Evolutionary conservation across 2,113 vertebrate genomes (phyloP).

Genomic region (Rhea americana): DNA sequence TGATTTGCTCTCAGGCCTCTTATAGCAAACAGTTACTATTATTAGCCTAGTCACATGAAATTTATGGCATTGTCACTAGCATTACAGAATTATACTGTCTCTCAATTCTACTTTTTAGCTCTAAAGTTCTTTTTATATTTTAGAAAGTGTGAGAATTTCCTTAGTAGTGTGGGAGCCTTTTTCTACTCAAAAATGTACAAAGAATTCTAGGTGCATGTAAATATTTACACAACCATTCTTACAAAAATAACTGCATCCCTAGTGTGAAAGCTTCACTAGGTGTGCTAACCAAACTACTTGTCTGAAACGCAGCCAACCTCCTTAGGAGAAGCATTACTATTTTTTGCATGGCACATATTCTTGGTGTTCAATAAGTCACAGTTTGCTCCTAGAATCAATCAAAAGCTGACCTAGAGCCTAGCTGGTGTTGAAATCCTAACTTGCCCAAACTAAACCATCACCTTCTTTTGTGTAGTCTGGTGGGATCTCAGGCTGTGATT

Average conservation of each 20-base stretch:
- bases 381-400: neutral
- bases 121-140: neutral
- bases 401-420: neutral
- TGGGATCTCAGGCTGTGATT: neutral
- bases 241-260: neutral
- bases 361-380: neutral
- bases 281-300: neutral
- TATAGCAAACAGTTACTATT: neutral
- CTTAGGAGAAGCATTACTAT: neutral
- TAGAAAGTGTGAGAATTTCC: neutral
- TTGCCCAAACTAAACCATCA: no score
- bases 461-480: neutral
- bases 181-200: neutral
- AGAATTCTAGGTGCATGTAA: neutral
- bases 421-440: neutral
- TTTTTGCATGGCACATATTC: no score
- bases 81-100: neutral
- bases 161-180: neutral
- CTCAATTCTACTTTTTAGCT: neutral
- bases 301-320: neutral
- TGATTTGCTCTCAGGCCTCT: neutral
- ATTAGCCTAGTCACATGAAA: neutral
- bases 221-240: no score
- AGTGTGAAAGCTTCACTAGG: neutral
- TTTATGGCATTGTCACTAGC: neutral